phyloP scores from a whole-genome alignment of 2,797 vertebrate species.

The Threskiornis aethiopicus region DNA sequence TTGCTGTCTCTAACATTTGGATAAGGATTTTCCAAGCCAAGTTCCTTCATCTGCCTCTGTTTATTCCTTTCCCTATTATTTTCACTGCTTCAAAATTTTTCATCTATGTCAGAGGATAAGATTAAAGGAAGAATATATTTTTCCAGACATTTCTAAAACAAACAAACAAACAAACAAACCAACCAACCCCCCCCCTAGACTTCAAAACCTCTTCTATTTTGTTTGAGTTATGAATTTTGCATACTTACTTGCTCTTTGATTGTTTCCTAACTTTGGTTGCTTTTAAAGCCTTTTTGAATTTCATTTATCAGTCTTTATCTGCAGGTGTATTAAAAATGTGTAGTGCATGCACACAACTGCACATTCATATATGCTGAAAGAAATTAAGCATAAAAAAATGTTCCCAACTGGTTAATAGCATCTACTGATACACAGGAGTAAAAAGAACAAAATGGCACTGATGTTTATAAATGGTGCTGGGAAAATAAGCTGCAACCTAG shows the following conservation, averaged over 20 bases:
- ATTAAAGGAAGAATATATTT: background rate
- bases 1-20: background rate
- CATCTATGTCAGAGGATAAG: background rate
- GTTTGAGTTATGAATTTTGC: background rate
- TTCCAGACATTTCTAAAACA: background rate
- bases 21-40: background rate
- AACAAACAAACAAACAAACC: background rate
- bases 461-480: background rate
- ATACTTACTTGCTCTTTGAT: background rate
- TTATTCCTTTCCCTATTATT: background rate
- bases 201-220: background rate
- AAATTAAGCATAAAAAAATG: background rate
- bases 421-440: background rate
- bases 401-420: background rate
- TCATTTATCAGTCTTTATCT: background rate
- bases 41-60: background rate
- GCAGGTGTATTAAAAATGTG: background rate
- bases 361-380: background rate
- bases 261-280: background rate
- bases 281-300: background rate
- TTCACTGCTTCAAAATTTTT: background rate
- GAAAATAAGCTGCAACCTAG: background rate
- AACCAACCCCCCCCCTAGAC: fast-evolving
- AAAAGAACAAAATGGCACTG: background rate
- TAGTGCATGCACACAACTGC: background rate